phyloP scores from a whole-genome alignment of 1,140 invertebrate species.

The Cherax quadricarinatus region DNA sequence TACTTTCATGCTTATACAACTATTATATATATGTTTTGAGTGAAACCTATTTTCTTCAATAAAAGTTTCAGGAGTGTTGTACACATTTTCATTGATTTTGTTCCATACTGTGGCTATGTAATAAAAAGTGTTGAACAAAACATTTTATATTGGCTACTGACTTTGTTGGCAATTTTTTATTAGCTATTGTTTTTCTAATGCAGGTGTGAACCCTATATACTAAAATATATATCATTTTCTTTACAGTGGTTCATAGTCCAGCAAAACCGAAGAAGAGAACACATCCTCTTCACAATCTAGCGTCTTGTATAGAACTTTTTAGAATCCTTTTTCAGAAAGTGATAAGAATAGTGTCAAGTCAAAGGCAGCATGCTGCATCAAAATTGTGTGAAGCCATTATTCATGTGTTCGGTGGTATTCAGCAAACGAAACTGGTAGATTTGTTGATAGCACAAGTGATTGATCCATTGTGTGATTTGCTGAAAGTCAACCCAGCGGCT shows the following conservation, averaged over 20 bases:
- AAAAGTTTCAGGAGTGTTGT: too few species aligned
- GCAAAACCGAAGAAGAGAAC: conserved; percentile 58
- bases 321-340: conserved; percentile 25
- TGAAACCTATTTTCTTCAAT: too few species aligned
- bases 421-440: conserved; percentile 16
- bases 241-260: conserved; percentile 63
- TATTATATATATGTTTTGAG: too few species aligned
- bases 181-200: too few species aligned
- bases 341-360: conserved; percentile 36
- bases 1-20: too few species aligned
- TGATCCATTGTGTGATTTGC: not conserved
- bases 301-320: conserved; percentile 37
- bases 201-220: too few species aligned
- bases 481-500: conserved; percentile 60
- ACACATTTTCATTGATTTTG: too few species aligned
- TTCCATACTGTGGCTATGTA: too few species aligned
- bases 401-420: conserved; percentile 38
- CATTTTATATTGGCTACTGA: too few species aligned
- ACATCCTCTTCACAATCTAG: conserved; percentile 58
- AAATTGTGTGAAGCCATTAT: conserved; percentile 35
- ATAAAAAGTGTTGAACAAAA: too few species aligned
- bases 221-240: not conserved
- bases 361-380: conserved; percentile 30
- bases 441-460: conserved; percentile 17
- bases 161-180: too few species aligned